A percentile compares a stretch with the other conserved stretches of the same genome.
phyloP scores from a whole-genome alignment of 2,113 vertebrate species.

The Strigops habroptila region DNA sequence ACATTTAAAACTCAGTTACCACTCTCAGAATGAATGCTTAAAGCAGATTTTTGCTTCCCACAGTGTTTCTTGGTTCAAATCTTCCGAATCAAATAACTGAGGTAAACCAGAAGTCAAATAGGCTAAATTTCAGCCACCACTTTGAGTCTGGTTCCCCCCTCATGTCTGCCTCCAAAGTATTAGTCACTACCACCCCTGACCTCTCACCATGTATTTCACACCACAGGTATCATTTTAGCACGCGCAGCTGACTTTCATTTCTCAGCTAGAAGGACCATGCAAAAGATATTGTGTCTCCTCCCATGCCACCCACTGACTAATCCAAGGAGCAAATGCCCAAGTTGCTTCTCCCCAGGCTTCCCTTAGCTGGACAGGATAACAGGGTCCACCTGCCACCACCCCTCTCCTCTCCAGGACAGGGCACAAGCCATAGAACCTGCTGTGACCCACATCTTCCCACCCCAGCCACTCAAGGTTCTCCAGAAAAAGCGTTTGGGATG shows the following conservation, averaged over 20 bases:
- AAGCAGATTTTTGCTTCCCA: not conserved
- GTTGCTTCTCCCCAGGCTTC: not conserved
- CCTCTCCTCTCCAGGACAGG: not conserved
- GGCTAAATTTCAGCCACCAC: not conserved
- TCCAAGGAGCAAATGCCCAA: not conserved
- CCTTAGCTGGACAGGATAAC: not conserved
- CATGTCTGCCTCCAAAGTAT: not conserved
- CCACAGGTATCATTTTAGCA: not conserved
- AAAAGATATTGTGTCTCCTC: not conserved
- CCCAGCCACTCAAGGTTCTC: not conserved
- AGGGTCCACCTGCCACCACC: too few species aligned
- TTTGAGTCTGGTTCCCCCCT: not conserved
- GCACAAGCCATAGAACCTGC: not conserved
- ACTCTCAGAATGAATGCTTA: not conserved
- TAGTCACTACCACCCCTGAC: not conserved
- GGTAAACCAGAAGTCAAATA: not conserved
- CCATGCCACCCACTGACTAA: not conserved
- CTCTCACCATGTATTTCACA: not conserved
- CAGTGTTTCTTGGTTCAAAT: not conserved
- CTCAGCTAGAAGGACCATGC: not conserved
- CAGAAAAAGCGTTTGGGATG: not conserved
- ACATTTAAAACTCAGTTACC: slow-evolving; percentile 34
- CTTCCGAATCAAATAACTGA: not conserved
- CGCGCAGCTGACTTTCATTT: not conserved
- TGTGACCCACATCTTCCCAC: not conserved